Conservation (phyloP, 2,888 invertebrate genomes). For the Nysson spinosus region DNA sequence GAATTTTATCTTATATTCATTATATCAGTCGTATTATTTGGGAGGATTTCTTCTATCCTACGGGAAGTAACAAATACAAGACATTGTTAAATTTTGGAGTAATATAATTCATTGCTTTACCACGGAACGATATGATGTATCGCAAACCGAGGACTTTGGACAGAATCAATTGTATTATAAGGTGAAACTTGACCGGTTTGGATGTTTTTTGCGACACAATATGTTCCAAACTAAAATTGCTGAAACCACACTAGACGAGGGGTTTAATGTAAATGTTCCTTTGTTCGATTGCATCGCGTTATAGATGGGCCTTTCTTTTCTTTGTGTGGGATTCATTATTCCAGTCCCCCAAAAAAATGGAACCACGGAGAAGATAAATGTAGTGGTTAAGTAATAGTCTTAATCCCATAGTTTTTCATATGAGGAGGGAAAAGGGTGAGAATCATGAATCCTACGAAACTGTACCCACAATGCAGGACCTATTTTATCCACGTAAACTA, state of each 20-base stretch:
- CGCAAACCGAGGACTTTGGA: no score
- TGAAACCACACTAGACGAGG: slow-evolving; percentile 45
- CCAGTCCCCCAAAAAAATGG: slow-evolving; percentile 26
- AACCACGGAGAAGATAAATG: background rate
- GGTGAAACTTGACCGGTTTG: no score
- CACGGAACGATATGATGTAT: slow-evolving; percentile 14
- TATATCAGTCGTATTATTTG: slow-evolving; percentile 48
- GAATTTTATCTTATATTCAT: slow-evolving; percentile 68
- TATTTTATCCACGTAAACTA: slow-evolving; percentile 65
- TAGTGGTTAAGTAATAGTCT: slow-evolving; percentile 28
- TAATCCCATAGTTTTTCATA: slow-evolving; percentile 20
- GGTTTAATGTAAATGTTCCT: slow-evolving; percentile 61
- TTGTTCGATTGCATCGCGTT: slow-evolving; percentile 65
- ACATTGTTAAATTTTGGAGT: slow-evolving; percentile 28
- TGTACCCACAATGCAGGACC: slow-evolving; percentile 38
- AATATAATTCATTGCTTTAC: slow-evolving; percentile 14
- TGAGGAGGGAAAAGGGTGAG: slow-evolving; percentile 1
- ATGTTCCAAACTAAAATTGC: slow-evolving; percentile 40
- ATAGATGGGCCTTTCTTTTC: slow-evolving; percentile 60
- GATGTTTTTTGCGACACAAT: slow-evolving; percentile 41
- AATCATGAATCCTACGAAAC: slow-evolving; percentile 38
- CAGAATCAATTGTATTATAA: no score
- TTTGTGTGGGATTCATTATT: slow-evolving; percentile 63
- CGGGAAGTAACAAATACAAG: slow-evolving; percentile 20
- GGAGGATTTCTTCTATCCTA: slow-evolving; percentile 11